These are phyloP conservation scores for Oostethus manadensis DNA, from an alignment of 2,113 vertebrate species.

Conservation along the genomic window DNA sequence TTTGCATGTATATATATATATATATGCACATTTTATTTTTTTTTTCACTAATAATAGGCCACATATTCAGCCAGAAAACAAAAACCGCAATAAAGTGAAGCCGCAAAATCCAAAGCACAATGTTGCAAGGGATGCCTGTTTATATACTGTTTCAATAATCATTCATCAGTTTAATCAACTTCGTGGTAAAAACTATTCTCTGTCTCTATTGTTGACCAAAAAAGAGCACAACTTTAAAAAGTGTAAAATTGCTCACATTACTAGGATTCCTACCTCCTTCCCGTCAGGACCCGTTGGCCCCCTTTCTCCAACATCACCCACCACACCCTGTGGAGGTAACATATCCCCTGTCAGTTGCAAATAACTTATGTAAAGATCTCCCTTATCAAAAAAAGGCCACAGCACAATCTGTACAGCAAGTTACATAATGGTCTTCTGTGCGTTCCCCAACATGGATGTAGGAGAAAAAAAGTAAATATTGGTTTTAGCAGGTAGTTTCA, in stretches of 20 bases:
- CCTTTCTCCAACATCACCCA: constrained; percentile 85
- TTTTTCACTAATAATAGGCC: no score
- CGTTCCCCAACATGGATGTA: neutral
- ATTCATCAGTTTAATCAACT: no score
- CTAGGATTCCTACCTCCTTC: constrained; percentile 76
- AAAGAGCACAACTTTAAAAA: neutral
- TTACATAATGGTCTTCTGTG: neutral
- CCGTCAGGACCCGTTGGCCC: constrained; percentile 90
- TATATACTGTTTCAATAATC: no score
- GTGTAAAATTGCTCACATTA: neutral
- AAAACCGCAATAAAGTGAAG: no score
- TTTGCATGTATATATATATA: no score
- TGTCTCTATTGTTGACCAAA: no score
- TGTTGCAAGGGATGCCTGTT: no score
- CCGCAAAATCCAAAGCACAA: no score
- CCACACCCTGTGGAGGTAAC: constrained; percentile 73
- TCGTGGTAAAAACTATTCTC: no score
- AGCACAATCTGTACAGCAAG: neutral
- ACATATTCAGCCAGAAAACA: no score
- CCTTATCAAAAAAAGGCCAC: neutral
- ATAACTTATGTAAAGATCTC: neutral
- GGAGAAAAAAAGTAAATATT: neutral
- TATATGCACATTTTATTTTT: no score
- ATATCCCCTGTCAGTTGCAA: constrained; percentile 8
- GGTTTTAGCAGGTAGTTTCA: no score